These are phyloP conservation scores for Harlomillsia oculata DNA, from an alignment of 1,140 invertebrate species.

Conservation along the genomic window DNA sequence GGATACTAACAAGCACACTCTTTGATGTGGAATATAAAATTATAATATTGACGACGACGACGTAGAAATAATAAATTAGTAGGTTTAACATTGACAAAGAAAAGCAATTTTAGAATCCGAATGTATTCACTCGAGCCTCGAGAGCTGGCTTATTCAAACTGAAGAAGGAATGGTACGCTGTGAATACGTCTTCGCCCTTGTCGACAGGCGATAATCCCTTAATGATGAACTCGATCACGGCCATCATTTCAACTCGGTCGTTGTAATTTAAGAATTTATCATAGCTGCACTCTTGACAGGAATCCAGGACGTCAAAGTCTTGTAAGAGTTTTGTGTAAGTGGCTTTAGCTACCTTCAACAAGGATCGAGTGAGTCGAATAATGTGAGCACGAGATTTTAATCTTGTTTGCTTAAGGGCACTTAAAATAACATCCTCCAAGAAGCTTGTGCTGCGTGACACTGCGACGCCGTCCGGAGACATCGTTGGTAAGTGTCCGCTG, in stretches of 20 bases:
- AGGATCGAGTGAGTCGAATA: background rate
- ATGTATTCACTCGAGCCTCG: constrained; percentile 4
- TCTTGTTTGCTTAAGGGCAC: background rate
- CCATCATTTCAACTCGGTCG: constrained; percentile 5
- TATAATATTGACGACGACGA: too few relatives aligned
- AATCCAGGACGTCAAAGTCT: constrained; percentile 6
- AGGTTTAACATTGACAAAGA: too few relatives aligned
- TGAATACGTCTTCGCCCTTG: background rate
- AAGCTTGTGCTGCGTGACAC: background rate
- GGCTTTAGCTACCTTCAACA: background rate
- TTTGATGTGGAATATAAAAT: too few relatives aligned
- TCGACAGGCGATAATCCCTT: constrained; percentile 14
- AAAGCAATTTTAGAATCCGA: too few relatives aligned
- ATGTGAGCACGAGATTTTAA: background rate
- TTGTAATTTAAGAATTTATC: constrained; percentile 8
- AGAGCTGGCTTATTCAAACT: constrained; percentile 7
- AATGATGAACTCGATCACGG: constrained; percentile 12
- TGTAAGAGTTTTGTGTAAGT: constrained; percentile 10
- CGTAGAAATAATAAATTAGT: too few relatives aligned
- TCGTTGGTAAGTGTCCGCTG: background rate
- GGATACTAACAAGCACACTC: too few relatives aligned
- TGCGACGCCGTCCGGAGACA: background rate
- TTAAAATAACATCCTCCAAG: background rate
- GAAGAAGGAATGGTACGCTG: background rate
- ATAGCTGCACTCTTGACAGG: background rate